phyloP scores from a whole-genome alignment of 2,113 vertebrate genomes.

The Callipepla californica region DNA sequence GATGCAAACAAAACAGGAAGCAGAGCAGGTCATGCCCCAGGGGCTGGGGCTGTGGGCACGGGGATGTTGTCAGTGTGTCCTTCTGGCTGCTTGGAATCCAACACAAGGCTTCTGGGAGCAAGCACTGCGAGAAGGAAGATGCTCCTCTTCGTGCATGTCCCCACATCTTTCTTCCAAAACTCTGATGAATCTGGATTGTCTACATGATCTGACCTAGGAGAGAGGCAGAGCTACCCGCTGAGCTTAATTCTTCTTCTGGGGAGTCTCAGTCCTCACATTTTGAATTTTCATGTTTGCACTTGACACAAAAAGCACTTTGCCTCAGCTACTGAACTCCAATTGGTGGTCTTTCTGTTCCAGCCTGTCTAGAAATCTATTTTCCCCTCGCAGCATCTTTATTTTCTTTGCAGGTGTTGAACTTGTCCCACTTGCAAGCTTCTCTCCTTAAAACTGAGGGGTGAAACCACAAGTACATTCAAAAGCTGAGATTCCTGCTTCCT shows the following conservation, averaged over 20 bases:
- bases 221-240: neutral
- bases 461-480: slow-evolving; percentile 29
- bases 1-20: neutral
- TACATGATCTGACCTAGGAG: neutral
- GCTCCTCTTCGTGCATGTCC: neutral
- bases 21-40: accelerated
- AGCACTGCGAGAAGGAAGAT: neutral
- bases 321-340: neutral
- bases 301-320: neutral
- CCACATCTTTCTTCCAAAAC: neutral
- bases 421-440: neutral
- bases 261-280: neutral
- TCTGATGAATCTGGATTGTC: neutral
- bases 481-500: neutral
- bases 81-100: neutral
- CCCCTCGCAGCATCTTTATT: neutral
- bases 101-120: neutral
- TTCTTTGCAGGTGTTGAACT: neutral
- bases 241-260: neutral
- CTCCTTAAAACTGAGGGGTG: neutral
- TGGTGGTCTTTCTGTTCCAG: neutral
- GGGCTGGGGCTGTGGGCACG: neutral
- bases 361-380: neutral
- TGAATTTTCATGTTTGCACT: neutral
- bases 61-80: neutral